Percentiles rank a stretch among this genome's conserved stretches.
Conservation (phyloP, 2,888 invertebrate species). For the Sphaeridia pumilis region DNA sequence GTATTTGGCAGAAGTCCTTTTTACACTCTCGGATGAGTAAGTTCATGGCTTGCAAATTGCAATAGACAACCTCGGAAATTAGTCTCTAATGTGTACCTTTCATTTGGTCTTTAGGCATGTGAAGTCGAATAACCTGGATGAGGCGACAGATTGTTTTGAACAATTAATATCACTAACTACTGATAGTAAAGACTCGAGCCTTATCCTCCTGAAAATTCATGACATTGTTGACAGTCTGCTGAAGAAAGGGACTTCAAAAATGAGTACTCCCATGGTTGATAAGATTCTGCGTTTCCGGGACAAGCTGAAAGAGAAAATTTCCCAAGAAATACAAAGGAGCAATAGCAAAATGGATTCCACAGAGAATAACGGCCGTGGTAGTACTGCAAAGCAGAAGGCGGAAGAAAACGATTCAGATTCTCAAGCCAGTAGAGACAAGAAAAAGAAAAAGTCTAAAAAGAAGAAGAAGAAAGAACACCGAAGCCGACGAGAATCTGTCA, state of each 20-base stretch:
- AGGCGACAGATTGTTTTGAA: constrained; percentile 71
- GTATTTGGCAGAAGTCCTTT: constrained; percentile 84
- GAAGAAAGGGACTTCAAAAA: constrained; percentile 21
- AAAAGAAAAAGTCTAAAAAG: constrained; percentile 50
- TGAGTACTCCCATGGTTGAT: constrained; percentile 19
- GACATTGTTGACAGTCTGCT: constrained; percentile 24
- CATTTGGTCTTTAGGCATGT: constrained; percentile 46
- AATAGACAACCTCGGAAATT: neutral
- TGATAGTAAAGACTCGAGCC: constrained; percentile 68
- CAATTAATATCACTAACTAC: constrained; percentile 72
- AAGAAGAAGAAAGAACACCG: constrained; percentile 54
- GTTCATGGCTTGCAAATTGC: constrained; percentile 18
- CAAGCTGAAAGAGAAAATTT: constrained; percentile 49
- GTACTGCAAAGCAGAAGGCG: no score
- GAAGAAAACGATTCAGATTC: constrained; percentile 23
- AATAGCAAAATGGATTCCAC: no score
- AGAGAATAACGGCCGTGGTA: no score
- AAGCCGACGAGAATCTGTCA: no score
- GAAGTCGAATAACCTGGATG: constrained; percentile 71
- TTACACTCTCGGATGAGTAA: constrained; percentile 63
- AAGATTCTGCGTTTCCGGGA: constrained; percentile 53
- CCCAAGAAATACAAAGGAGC: constrained; percentile 31
- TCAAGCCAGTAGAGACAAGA: constrained; percentile 39
- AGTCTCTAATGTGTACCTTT: neutral
- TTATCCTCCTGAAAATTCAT: constrained; percentile 24